Base-by-base conservation (phyloP, 1,140 invertebrate genomes). In the Coboldia fuscipes region DNA sequence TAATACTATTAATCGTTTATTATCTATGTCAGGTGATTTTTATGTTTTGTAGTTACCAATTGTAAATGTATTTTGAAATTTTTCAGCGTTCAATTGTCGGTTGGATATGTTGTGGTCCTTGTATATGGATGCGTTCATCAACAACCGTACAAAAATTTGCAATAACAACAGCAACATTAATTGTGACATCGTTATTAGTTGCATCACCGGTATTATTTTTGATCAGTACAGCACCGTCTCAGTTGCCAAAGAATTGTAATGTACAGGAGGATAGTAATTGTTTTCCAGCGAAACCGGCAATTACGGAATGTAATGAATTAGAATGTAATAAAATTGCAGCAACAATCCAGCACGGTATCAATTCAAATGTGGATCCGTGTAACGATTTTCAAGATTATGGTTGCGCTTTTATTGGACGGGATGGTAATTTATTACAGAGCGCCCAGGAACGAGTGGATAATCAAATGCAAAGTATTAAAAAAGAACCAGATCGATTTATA, bases 331-430 rank as follows among this genome's bases (percentile, higher is more conserved):
- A 42, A 4, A 53, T 54, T 19, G 49, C 55, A n/a, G 31, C 40
- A 4, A 51, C 50, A 24, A 51, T 60, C 27, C 45, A 48, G 36
- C 41, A 47, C 7, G 46, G 47, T 17, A 41, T 57, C 8, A 46
- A 54, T 36, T 53, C 49, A 52, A 48, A 52, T 35, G 39, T 45
- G 19, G 58, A 63, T 39, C 65, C 64, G 0, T 74, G 70, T 44
- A 46, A 63, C 12, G 65, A 73, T 43, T 73, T 73, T 41, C 70
- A 71, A 41, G 51, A 60, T 40, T 73, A 64, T 42, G 60, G 66
- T 13, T 74, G 71, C 40, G 38, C 37, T 14, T 40, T 38, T 19
- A 37, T 34, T 3, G 19, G 42, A 19, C 41, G 65, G 49, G 45
- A 43, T 31, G 24, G 47, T 41, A 47, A 33, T 18, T 43, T 46